Percentiles rank a stretch among this genome's conserved stretches.
These are phyloP conservation scores for Phalloptychus januarius DNA, from an alignment of 2,797 vertebrate species.

Conservation along the genomic window DNA sequence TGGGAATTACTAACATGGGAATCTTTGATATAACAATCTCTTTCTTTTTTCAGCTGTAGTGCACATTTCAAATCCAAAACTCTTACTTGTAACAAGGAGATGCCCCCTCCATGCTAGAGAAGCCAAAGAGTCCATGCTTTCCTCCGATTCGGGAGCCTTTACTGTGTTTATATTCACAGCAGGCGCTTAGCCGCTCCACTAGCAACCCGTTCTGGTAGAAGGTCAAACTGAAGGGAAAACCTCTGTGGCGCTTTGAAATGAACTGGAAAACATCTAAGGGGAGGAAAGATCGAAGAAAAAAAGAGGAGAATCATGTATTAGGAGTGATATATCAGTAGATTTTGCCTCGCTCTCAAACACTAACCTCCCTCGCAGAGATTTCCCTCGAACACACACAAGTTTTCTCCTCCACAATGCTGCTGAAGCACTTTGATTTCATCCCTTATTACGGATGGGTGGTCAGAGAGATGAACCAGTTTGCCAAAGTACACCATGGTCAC, in stretches of 20 bases:
- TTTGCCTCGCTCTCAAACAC: constrained; percentile 24
- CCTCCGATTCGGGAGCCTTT: constrained; percentile 84
- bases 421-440: constrained; percentile 94
- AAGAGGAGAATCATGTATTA: not conserved
- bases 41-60: not conserved
- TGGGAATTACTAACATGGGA: not conserved
- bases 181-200: constrained; percentile 93
- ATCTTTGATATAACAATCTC: not conserved
- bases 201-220: constrained; percentile 93
- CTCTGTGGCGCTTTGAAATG: constrained; percentile 87
- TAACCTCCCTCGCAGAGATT: constrained; percentile 89
- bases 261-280: constrained; percentile 90
- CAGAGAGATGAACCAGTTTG: constrained; percentile 85
- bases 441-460: constrained; percentile 75
- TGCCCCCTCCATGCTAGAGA: constrained; percentile 85
- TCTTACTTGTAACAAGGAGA: constrained; percentile 94
- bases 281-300: not conserved
- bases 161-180: constrained; percentile 93
- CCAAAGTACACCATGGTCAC: constrained; percentile 92
- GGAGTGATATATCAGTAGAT: not conserved
- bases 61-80: not conserved
- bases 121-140: constrained; percentile 86
- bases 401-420: constrained; percentile 96
- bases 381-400: constrained; percentile 92
- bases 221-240: constrained; percentile 96